phyloP scores from a whole-genome alignment of 2,888 invertebrate species.

The Sipha maydis region DNA sequence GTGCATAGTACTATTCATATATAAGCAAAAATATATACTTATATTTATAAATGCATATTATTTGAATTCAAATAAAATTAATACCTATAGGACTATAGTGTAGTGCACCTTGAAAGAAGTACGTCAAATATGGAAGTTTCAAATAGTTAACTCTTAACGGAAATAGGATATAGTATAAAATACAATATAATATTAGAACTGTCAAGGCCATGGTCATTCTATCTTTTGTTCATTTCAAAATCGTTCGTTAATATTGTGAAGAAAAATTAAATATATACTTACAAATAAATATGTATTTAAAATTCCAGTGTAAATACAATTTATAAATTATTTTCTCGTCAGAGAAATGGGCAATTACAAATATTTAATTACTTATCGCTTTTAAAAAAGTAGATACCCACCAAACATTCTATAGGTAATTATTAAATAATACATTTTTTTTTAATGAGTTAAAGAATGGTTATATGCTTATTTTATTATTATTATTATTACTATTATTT shows the following conservation, averaged over 20 bases:
- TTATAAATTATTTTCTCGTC: not conserved
- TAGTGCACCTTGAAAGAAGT: slow-evolving; percentile 24
- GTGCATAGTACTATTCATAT: too few species aligned
- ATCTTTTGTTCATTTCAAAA: slow-evolving; percentile 24
- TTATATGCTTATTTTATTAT: not conserved
- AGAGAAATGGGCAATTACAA: not conserved
- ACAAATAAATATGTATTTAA: not conserved
- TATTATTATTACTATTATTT: too few species aligned
- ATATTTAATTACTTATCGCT: not conserved
- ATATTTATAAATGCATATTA: not conserved
- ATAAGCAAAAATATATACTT: too few species aligned
- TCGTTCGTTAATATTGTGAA: not conserved
- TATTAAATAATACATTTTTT: not conserved
- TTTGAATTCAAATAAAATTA: not conserved
- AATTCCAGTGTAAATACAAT: not conserved
- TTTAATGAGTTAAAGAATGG: not conserved
- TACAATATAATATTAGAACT: not conserved
- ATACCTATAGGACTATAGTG: not conserved
- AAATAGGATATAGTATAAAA: slow-evolving; percentile 14
- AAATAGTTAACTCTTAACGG: slow-evolving; percentile 37
- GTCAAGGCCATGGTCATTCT: slow-evolving; percentile 44
- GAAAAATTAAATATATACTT: slow-evolving; percentile 10
- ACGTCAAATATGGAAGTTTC: slow-evolving; percentile 22
- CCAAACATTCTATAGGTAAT: not conserved
- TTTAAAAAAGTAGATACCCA: not conserved